These are phyloP conservation scores for Syngnathus typhle DNA, from an alignment of 2,113 vertebrate genomes.

Conservation along the genomic window DNA sequence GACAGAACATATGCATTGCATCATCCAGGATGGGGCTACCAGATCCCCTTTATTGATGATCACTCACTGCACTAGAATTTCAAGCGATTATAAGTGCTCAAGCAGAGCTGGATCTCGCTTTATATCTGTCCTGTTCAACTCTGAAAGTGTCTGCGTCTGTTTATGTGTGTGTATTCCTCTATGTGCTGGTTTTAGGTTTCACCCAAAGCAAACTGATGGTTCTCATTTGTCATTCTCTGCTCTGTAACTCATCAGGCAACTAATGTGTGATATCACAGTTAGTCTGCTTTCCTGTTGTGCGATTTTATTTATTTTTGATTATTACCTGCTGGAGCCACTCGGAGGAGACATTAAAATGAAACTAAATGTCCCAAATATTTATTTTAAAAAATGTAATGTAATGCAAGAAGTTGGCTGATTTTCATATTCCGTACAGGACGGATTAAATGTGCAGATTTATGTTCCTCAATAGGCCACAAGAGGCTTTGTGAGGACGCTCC, in stretches of 20 bases:
- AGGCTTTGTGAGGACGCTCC: constrained; percentile 15
- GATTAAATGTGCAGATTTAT: constrained; percentile 11
- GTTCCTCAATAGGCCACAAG: constrained; percentile 8
- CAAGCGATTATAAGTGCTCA: constrained; percentile 13
- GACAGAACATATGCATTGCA: constrained; percentile 12
- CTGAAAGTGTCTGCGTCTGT: constrained; percentile 12
- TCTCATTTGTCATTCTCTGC: constrained; percentile 48
- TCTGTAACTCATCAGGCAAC: constrained; percentile 49
- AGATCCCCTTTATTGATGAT: constrained; percentile 13
- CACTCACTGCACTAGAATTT: constrained; percentile 6
- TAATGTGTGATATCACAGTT: constrained; percentile 49
- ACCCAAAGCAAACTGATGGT: constrained; percentile 38
- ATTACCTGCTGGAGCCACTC: constrained; percentile 31
- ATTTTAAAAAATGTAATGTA: neutral
- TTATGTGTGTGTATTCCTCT: constrained; percentile 6
- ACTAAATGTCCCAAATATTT: neutral
- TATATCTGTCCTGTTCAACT: neutral
- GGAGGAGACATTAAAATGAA: constrained; percentile 13
- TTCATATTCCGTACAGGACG: neutral
- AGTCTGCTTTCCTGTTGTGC: constrained; percentile 19
- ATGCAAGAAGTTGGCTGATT: neutral
- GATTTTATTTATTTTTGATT: constrained; percentile 10
- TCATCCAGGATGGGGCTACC: constrained; percentile 11
- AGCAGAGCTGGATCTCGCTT: constrained; percentile 19
- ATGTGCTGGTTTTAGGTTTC: constrained; percentile 40